Conservation (phyloP, 1,140 invertebrate genomes). For the Lutraria rhynchaena region DNA sequence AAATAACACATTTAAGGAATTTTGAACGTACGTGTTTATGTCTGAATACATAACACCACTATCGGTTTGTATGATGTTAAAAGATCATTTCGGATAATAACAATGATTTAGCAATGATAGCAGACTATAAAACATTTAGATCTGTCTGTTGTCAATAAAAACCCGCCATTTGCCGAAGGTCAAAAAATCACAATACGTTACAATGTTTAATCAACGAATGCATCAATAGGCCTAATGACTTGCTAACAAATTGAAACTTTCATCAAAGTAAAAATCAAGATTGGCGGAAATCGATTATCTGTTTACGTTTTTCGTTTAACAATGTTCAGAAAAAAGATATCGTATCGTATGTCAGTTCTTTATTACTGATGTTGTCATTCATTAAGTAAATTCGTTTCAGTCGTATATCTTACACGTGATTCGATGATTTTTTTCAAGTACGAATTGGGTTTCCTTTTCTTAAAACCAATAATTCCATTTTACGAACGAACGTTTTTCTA, state of each 20-base stretch:
- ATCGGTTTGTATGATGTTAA: conserved; percentile 36
- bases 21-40: conserved; percentile 59
- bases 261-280: conserved; percentile 26
- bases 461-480: no score
- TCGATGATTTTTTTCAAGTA: no score
- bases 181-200: conserved; percentile 44
- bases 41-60: conserved; percentile 31
- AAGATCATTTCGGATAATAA: conserved; percentile 53
- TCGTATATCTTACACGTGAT: no score
- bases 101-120: conserved; percentile 62
- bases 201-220: conserved; percentile 48
- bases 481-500: no score
- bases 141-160: conserved; percentile 35
- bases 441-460: no score
- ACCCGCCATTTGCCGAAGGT: conserved; percentile 36
- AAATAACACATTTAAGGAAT: conserved; percentile 58
- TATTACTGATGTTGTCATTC: no score
- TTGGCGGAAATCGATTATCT: conserved; percentile 28
- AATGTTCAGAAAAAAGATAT: no score
- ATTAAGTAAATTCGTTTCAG: no score
- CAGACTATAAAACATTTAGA: conserved; percentile 45
- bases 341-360: no score
- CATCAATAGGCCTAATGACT: conserved; percentile 25
- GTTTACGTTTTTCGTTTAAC: no score
- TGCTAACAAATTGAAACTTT: conserved; percentile 41